These are phyloP conservation scores for Chymomyza costata DNA, from an alignment of 1,140 invertebrate species.

Conservation along the genomic window DNA sequence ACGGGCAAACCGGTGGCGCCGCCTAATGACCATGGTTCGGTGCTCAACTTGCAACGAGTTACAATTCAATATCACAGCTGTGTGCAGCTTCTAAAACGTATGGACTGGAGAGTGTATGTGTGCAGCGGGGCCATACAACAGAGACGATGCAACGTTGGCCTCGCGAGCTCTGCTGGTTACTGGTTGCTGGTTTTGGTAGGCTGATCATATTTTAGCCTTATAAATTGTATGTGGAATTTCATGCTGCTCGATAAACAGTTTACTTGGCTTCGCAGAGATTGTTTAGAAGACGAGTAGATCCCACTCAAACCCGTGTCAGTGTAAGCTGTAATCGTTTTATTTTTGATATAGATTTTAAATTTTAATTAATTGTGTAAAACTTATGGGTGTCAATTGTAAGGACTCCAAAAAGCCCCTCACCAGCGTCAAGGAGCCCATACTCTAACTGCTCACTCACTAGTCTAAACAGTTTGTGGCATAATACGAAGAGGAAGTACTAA, in stretches of 20 bases:
- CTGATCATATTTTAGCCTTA: background rate
- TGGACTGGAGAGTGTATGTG: background rate
- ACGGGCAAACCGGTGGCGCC: background rate
- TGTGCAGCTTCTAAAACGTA: background rate
- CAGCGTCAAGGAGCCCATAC: too few relatives aligned
- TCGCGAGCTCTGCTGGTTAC: background rate
- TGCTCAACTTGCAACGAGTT: background rate
- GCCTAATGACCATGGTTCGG: background rate
- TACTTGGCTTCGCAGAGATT: too few relatives aligned
- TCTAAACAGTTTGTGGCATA: too few relatives aligned
- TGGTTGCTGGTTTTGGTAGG: background rate
- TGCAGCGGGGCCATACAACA: background rate
- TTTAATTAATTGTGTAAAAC: too few relatives aligned
- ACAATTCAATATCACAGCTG: background rate
- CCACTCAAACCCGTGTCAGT: too few relatives aligned
- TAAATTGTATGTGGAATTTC: constrained; percentile 9
- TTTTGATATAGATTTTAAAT: too few relatives aligned
- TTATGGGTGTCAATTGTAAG: too few relatives aligned
- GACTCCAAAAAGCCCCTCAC: too few relatives aligned
- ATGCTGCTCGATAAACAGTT: constrained; percentile 10
- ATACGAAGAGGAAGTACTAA: too few relatives aligned
- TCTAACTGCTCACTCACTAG: too few relatives aligned
- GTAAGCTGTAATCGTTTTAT: too few relatives aligned
- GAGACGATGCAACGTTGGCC: background rate
- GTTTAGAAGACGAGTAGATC: too few relatives aligned